phyloP scores from a whole-genome alignment of 1,140 invertebrate genomes.

The Drosophila albomicans region DNA sequence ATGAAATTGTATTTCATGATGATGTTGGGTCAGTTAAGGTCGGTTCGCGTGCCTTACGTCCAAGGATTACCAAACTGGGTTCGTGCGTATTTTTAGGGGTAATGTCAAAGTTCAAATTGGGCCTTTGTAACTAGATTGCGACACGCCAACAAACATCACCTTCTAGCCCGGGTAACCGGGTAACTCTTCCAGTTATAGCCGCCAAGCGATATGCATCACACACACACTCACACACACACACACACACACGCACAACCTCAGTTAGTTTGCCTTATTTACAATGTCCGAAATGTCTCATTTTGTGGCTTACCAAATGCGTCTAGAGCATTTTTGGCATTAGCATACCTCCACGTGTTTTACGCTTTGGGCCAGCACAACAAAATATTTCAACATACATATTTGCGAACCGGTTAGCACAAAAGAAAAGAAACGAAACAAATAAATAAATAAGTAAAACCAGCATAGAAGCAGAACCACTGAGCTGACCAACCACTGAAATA shows the following conservation, averaged over 20 bases:
- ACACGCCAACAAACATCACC: constrained; percentile 4
- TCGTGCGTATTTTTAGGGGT: constrained; percentile 9
- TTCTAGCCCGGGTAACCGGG: not conserved
- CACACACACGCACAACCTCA: not conserved
- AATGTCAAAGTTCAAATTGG: constrained; percentile 51
- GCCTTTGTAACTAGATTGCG: not conserved
- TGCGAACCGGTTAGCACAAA: constrained; percentile 14
- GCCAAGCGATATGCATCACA: constrained; percentile 37
- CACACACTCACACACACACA: not conserved
- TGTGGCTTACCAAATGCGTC: constrained; percentile 38
- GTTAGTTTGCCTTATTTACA: constrained; percentile 7
- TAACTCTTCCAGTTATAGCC: constrained; percentile 41
- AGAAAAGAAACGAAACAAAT: not conserved
- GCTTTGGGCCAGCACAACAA: too few relatives aligned
- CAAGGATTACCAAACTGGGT: constrained; percentile 7
- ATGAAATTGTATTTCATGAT: constrained; percentile 39
- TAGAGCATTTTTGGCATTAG: constrained; percentile 21
- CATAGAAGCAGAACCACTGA: too few relatives aligned
- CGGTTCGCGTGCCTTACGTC: constrained; percentile 28
- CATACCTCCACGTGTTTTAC: constrained; percentile 32
- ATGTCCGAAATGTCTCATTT: constrained; percentile 7
- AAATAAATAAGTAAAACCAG: too few relatives aligned
- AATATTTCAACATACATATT: not conserved
- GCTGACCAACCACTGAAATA: constrained; percentile 1
- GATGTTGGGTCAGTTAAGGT: constrained; percentile 1